Conservation (phyloP, 2,797 vertebrate species). For the Simalia tracyae region DNA sequence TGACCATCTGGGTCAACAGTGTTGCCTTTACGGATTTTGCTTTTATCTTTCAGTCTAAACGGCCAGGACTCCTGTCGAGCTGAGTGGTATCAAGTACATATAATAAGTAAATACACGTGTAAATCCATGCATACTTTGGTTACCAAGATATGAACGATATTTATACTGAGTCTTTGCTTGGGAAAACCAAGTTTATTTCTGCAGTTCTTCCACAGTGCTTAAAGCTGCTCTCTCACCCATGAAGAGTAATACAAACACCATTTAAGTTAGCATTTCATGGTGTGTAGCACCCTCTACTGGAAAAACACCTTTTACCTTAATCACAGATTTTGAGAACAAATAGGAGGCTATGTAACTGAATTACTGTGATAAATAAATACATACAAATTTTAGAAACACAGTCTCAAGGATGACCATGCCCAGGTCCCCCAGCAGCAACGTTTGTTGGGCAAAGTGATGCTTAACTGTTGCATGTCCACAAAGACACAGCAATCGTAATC, state of each 20-base stretch:
- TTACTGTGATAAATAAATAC: too few relatives aligned
- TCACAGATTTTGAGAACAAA: not conserved
- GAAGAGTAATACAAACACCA: rapidly evolving
- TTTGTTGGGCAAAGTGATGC: not conserved
- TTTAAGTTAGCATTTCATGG: not conserved
- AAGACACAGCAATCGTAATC: not conserved
- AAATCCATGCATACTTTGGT: too few relatives aligned
- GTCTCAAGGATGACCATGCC: too few relatives aligned
- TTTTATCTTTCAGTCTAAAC: too few relatives aligned
- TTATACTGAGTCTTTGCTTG: not conserved
- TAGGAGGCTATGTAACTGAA: too few relatives aligned
- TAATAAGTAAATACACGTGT: too few relatives aligned
- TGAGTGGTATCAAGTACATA: too few relatives aligned
- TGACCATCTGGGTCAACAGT: too few relatives aligned
- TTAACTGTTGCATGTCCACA: not conserved
- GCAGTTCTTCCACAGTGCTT: not conserved
- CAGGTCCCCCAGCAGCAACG: not conserved
- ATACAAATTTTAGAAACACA: too few relatives aligned
- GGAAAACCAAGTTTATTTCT: not conserved
- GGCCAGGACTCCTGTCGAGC: too few relatives aligned
- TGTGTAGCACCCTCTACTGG: conserved; percentile 61
- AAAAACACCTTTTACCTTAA: not conserved
- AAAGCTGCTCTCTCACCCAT: not conserved
- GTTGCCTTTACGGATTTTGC: too few relatives aligned
- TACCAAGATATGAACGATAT: too few relatives aligned